Evolutionary conservation across 92 coral and sea anemone species (phyloP).

Genomic region (Paragorgia papillata): DNA sequence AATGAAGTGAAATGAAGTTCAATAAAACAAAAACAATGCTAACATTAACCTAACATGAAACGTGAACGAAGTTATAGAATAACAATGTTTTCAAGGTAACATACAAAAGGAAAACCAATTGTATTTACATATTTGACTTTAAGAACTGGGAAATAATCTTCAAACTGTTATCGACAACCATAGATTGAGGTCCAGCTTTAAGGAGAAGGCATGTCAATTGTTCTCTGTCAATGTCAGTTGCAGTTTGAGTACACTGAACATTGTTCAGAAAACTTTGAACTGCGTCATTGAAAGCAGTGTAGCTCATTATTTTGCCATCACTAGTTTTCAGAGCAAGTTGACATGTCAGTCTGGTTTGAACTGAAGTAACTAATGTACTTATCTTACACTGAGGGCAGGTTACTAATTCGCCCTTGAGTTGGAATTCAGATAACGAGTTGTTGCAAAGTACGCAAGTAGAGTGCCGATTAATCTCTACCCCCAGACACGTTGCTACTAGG

Average conservation of each 20-base stretch:
- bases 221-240: background rate
- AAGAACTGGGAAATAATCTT: background rate
- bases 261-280: conserved; percentile 34
- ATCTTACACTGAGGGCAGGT: background rate
- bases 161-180: background rate
- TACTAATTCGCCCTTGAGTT: background rate
- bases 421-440: background rate
- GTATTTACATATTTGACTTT: too few relatives aligned
- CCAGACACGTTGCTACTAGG: conserved; percentile 51
- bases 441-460: conserved; percentile 47
- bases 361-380: background rate
- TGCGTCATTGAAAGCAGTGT: too few relatives aligned
- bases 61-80: too few relatives aligned
- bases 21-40: too few relatives aligned
- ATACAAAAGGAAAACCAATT: too few relatives aligned
- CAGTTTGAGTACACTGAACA: background rate
- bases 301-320: too few relatives aligned
- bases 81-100: too few relatives aligned
- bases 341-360: too few relatives aligned
- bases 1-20: too few relatives aligned
- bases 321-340: too few relatives aligned
- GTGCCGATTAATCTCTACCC: conserved; percentile 48
- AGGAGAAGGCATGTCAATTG: background rate
- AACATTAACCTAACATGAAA: too few relatives aligned
- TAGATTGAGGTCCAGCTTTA: background rate